These are phyloP conservation scores for Latrodectus geometricus DNA, from an alignment of 1,140 invertebrate species.

Conservation along the genomic window DNA sequence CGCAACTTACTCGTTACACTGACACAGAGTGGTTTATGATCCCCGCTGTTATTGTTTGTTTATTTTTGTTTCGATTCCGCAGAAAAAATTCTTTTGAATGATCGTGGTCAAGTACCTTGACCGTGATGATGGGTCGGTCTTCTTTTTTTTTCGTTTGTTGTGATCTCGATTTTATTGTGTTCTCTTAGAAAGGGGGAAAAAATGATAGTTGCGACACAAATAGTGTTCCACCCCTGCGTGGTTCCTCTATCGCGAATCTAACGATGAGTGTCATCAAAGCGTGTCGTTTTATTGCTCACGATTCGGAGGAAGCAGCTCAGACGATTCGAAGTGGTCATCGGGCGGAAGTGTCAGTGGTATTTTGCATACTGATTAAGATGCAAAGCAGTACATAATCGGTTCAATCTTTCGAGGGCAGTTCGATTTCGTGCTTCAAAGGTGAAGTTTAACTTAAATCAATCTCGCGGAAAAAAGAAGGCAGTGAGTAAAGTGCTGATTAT, in stretches of 20 bases:
- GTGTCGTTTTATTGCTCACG: background rate
- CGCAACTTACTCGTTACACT: conserved; percentile 12
- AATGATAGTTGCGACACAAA: background rate
- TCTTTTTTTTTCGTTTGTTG: background rate
- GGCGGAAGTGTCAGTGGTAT: too few relatives aligned
- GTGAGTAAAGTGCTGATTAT: too few relatives aligned
- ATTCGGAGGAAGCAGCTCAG: background rate
- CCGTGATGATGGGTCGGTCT: background rate
- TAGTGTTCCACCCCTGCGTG: background rate
- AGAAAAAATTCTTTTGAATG: conserved; percentile 2
- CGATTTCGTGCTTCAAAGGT: too few relatives aligned
- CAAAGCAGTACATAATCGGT: too few relatives aligned
- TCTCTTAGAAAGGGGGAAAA: background rate
- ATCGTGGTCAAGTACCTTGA: conserved; percentile 41
- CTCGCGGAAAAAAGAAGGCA: too few relatives aligned
- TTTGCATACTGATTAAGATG: too few relatives aligned
- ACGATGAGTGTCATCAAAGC: background rate
- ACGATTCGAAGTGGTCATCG: background rate
- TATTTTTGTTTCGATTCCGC: background rate
- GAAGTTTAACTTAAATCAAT: too few relatives aligned
- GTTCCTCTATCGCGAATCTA: background rate
- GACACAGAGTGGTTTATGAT: conserved; percentile 28
- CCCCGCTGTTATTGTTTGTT: background rate
- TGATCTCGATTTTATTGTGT: background rate
- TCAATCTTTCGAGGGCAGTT: too few relatives aligned